These are phyloP conservation scores for Limnephilus rhombicus DNA, from an alignment of 2,888 invertebrate genomes.

Conservation along the genomic window DNA sequence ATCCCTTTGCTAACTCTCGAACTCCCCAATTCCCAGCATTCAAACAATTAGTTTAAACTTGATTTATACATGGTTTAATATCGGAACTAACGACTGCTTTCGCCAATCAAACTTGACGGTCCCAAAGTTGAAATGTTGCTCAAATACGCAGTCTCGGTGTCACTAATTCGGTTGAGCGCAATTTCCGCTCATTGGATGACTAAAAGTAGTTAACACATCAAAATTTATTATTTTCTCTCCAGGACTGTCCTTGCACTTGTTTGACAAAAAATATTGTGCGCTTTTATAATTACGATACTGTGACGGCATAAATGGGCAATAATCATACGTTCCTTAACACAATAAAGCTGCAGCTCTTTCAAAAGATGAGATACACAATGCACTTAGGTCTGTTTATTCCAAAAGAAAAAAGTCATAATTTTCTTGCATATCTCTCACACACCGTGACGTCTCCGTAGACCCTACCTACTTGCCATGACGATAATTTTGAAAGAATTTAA, in stretches of 20 bases:
- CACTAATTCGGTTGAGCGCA: neutral
- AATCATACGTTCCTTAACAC: too few relatives aligned
- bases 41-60: neutral
- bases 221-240: neutral
- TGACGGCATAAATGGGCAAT: too few relatives aligned
- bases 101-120: neutral
- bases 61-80: neutral
- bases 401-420: too few relatives aligned
- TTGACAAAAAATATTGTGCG: too few relatives aligned
- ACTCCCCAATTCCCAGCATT: neutral
- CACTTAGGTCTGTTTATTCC: too few relatives aligned
- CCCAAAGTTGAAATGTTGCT: neutral
- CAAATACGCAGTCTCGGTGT: neutral
- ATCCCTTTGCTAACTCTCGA: neutral
- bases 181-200: neutral
- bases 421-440: too few relatives aligned
- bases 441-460: too few relatives aligned
- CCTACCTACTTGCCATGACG: too few relatives aligned
- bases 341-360: too few relatives aligned
- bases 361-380: too few relatives aligned
- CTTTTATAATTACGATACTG: too few relatives aligned
- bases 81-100: neutral
- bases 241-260: neutral
- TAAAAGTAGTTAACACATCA: neutral
- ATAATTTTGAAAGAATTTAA: too few relatives aligned